These are phyloP conservation scores for Ormyrus thymus DNA, from an alignment of 2,888 invertebrate genomes.

Conservation along the genomic window DNA sequence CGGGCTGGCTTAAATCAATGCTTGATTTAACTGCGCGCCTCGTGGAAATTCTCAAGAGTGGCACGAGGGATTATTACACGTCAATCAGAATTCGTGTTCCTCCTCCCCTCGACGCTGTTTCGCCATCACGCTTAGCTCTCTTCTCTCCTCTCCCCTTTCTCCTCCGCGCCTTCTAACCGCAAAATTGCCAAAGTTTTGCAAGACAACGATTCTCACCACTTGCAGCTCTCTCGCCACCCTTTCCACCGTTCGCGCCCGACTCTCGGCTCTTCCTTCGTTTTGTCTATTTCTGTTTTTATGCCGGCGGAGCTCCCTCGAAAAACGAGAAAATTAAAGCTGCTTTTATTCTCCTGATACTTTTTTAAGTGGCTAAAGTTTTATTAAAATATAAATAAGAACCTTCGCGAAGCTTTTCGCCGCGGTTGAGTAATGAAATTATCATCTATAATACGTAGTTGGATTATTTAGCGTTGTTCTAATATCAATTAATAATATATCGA, in stretches of 20 bases:
- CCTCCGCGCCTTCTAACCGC: conserved; percentile 40
- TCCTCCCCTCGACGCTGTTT: too few species aligned
- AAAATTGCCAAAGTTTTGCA: conserved; percentile 66
- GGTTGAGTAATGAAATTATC: too few species aligned
- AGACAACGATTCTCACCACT: conserved; percentile 62
- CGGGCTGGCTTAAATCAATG: conserved; percentile 41
- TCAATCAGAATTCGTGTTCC: conserved; percentile 62
- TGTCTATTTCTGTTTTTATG: conserved; percentile 1
- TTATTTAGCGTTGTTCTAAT: too few species aligned
- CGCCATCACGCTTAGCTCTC: background rate
- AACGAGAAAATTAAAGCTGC: conserved; percentile 23
- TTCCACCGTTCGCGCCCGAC: background rate
- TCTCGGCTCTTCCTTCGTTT: background rate
- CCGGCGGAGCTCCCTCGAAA: background rate
- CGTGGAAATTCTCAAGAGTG: conserved; percentile 58
- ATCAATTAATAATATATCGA: too few species aligned
- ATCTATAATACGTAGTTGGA: too few species aligned
- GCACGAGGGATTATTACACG: conserved; percentile 64
- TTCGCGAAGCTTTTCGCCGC: too few species aligned
- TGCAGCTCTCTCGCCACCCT: conserved; percentile 39
- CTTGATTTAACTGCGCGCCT: conserved; percentile 40
- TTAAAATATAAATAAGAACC: background rate
- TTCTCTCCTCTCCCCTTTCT: background rate
- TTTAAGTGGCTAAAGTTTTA: background rate
- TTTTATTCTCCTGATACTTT: conserved; percentile 4